Base-by-base conservation (phyloP, 2,113 vertebrate genomes). In the Piaya cayana region DNA sequence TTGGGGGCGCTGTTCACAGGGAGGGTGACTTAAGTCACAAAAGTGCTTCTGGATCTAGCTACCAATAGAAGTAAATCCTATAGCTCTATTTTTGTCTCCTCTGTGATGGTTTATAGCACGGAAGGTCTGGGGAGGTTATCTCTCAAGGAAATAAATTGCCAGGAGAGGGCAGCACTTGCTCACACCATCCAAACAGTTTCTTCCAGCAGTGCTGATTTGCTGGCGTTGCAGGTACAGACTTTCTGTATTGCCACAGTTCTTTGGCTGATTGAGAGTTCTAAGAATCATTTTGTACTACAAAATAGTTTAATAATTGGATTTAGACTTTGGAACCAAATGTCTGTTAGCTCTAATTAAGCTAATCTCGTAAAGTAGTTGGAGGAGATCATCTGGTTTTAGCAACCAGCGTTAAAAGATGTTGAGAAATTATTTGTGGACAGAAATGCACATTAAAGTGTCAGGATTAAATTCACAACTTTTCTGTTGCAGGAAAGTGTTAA, bases 101-200 rank as follows among this genome's bases (percentile, higher is more conserved):
- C 22, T 52, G 1, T 25, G 21, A 5, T 3, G 9, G 23, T 52
- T 65, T 29, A 21, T 10, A 25, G 49, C 30, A 4, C 17, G 4
- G 42, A 1, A 10, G 21, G 34, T 47, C 55, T 2, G 2, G 21
- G 9, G 23, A 5, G 39, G 6, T 22, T 26, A 4, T 23, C 11
- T 2, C 34, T 75, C 1, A 19, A 52, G 52, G 12, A 67, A 75
- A 29, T 39, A 6, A 17, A 21, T 91, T 47, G 71, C 97, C 98
- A 97, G 97, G 82, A 98, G 98, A 94, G 98, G 98, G 98, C 98
- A 97, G 96, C 94, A 85, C 34, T 53, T 81, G 70, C 83, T 93
- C 32, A 49, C 36, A 80, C 36, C 69, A 93, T 89, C 50, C 4
- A 7, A n/a, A 18, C 17, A 15, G 16, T 15, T 30, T 8, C 7